Percentiles rank a stretch among this genome's conserved stretches.
phyloP scores from a whole-genome alignment of 1,140 invertebrate species.

The Eubasilissa regina region DNA sequence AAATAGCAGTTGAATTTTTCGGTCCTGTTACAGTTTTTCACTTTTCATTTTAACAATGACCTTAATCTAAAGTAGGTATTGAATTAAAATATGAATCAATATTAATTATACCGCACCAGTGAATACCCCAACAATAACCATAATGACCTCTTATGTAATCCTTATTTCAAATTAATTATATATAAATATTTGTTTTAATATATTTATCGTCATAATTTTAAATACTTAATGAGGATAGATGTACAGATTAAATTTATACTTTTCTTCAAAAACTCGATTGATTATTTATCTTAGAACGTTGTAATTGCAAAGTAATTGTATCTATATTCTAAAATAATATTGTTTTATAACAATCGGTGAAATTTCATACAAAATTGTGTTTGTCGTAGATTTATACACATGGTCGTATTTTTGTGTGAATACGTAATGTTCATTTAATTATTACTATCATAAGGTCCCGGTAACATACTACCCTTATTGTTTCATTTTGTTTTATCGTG shows the following conservation, averaged over 20 bases:
- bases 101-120: constrained; percentile 42
- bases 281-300: constrained; percentile 40
- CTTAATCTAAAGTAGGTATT: constrained; percentile 52
- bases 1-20: constrained; percentile 58
- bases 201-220: constrained; percentile 74
- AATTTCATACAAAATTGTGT: constrained; percentile 52
- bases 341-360: constrained; percentile 53
- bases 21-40: constrained; percentile 39
- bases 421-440: constrained; percentile 51
- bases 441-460: constrained; percentile 38
- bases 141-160: constrained; percentile 74
- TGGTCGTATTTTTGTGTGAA: constrained; percentile 42
- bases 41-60: constrained; percentile 36
- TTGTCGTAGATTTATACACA: constrained; percentile 45
- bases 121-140: constrained; percentile 64
- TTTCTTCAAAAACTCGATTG: constrained; percentile 42
- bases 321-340: constrained; percentile 55
- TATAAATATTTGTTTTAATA: constrained; percentile 72
- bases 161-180: constrained; percentile 73
- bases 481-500: background rate
- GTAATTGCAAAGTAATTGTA: constrained; percentile 55
- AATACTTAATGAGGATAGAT: constrained; percentile 62
- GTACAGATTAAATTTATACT: constrained; percentile 57
- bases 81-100: constrained; percentile 23
- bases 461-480: constrained; percentile 16